A percentile compares a stretch with the other conserved stretches of the same genome.
phyloP scores from a whole-genome alignment of 2,888 invertebrate genomes.

The Neoascia interrupta region DNA sequence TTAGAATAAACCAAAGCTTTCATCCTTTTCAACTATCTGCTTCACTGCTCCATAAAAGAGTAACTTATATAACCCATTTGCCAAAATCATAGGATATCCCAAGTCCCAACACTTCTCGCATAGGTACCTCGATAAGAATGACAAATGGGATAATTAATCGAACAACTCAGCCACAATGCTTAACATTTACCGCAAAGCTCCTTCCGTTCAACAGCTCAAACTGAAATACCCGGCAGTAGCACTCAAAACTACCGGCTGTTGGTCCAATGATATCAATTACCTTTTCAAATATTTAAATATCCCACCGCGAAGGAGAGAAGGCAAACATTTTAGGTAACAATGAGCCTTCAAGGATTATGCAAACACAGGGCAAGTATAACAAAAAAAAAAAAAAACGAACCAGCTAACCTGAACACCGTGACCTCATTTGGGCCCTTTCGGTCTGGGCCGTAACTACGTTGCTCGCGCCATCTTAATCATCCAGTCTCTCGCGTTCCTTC shows the following conservation, averaged over 20 bases:
- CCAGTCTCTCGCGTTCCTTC: slow-evolving; percentile 7
- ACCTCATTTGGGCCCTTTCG: slow-evolving; percentile 51
- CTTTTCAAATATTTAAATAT: slow-evolving; percentile 58
- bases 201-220: slow-evolving; percentile 22
- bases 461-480: not conserved
- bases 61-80: too few relatives aligned
- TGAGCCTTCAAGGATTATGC: slow-evolving; percentile 44
- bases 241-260: slow-evolving; percentile 19
- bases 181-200: slow-evolving; percentile 27
- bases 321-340: slow-evolving; percentile 35
- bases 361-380: slow-evolving; percentile 22
- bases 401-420: slow-evolving; percentile 27
- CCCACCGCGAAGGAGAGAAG: slow-evolving; percentile 25
- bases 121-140: slow-evolving; percentile 11
- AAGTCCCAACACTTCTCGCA: too few relatives aligned
- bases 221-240: slow-evolving; percentile 19
- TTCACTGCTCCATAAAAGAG: too few relatives aligned
- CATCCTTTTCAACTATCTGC: too few relatives aligned
- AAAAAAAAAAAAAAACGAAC: slow-evolving; percentile 18
- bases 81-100: too few relatives aligned
- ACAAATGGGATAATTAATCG: slow-evolving; percentile 59
- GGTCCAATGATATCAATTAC: slow-evolving; percentile 66
- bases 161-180: slow-evolving; percentile 31
- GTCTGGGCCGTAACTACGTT: not conserved
- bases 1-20: too few relatives aligned